Evolutionary conservation across 2,113 vertebrate species (phyloP).

Genomic region (Crotalus helleri): DNA sequence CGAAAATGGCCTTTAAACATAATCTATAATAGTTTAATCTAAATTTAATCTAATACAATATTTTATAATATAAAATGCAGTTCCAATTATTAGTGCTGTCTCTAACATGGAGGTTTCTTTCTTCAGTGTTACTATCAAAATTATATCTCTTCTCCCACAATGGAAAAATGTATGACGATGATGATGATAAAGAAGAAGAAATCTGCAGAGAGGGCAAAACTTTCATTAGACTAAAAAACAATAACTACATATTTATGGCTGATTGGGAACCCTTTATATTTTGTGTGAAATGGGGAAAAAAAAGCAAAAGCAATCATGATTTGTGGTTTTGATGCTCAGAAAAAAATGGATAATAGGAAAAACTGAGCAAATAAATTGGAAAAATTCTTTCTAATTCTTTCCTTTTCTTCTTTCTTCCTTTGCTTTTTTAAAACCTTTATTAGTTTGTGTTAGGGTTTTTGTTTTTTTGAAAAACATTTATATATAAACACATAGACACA

Average conservation of each 20-base stretch:
- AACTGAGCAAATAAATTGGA: not conserved
- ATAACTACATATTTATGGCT: not conserved
- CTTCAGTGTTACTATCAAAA: not conserved
- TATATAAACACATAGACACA: not conserved
- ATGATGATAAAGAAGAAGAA: not conserved
- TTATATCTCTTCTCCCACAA: not conserved
- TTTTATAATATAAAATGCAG: not conserved
- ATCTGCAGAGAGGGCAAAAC: not conserved
- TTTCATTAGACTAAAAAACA: not conserved
- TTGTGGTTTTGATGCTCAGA: not conserved
- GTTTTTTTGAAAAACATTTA: not conserved
- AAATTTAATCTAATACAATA: not conserved
- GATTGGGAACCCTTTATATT: not conserved
- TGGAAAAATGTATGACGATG: not conserved
- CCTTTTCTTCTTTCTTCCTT: not conserved
- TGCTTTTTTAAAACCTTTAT: not conserved
- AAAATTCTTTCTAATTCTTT: not conserved
- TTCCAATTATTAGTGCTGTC: too few relatives aligned
- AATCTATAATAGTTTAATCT: not conserved
- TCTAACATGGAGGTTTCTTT: not conserved
- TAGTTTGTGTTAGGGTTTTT: not conserved
- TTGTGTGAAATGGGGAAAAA: not conserved
- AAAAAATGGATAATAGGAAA: not conserved
- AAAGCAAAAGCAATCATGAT: not conserved
- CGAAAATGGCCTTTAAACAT: not conserved